Conservation (phyloP, 2,113 vertebrate genomes). For the Phoenicopterus ruber region DNA sequence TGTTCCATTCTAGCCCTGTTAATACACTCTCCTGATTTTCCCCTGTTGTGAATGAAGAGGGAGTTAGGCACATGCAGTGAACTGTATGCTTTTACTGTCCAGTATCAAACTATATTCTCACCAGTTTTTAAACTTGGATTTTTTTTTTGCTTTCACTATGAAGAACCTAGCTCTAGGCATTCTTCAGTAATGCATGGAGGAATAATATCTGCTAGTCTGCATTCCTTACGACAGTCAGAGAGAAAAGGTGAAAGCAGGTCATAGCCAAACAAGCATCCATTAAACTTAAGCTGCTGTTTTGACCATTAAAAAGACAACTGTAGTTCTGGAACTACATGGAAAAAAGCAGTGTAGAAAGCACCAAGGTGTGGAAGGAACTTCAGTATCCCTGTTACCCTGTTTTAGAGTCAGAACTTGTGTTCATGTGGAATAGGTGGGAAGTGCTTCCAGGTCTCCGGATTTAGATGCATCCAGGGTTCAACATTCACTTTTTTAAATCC, state of each 20-base stretch:
- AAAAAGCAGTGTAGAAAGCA: background rate
- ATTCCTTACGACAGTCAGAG: background rate
- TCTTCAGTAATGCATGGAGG: background rate
- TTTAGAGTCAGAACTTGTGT: background rate
- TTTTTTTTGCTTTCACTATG: background rate
- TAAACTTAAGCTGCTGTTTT: background rate
- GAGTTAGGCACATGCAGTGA: background rate
- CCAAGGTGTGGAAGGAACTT: background rate
- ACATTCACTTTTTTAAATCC: background rate
- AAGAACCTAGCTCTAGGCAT: background rate
- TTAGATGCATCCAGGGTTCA: background rate
- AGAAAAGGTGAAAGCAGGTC: background rate
- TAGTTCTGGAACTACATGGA: background rate
- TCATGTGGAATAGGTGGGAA: background rate
- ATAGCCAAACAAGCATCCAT: background rate
- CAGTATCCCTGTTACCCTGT: background rate
- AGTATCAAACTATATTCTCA: background rate
- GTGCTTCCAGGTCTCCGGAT: background rate
- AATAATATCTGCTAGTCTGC: background rate
- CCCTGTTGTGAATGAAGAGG: background rate
- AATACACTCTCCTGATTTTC: background rate
- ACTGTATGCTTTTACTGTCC: background rate
- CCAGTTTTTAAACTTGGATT: background rate
- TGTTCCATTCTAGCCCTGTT: background rate
- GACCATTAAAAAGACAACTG: background rate